A percentile compares a stretch with the other conserved stretches of the same genome.
Conservation (phyloP, 2,113 vertebrate species). For the Eublepharis macularius region DNA sequence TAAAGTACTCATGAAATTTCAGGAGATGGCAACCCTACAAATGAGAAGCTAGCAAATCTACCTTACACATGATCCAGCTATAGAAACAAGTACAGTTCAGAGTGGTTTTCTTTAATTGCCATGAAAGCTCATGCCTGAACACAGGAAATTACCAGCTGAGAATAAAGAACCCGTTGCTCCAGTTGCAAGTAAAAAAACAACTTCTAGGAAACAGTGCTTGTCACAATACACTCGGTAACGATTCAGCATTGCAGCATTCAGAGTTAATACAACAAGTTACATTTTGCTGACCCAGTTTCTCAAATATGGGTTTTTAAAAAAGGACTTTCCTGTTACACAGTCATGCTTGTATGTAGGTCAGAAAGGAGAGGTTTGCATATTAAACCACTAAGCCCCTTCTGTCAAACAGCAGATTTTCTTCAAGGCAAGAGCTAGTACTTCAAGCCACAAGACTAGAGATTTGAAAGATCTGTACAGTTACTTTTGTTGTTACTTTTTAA, state of each 20-base stretch:
- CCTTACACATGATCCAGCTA: not conserved
- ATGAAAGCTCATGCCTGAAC: not conserved
- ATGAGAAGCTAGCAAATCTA: not conserved
- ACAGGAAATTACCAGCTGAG: not conserved
- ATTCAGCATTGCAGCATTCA: not conserved
- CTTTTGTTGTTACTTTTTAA: not conserved
- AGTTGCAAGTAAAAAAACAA: not conserved
- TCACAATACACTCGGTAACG: not conserved
- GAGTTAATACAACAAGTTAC: not conserved
- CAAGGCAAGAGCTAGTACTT: not conserved
- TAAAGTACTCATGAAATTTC: not conserved
- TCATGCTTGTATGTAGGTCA: conserved; percentile 16
- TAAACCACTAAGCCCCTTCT: not conserved
- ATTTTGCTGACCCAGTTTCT: not conserved
- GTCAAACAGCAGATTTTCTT: not conserved
- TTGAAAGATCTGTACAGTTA: not conserved
- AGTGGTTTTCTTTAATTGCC: not conserved
- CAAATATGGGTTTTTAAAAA: not conserved
- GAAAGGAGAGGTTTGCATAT: not conserved
- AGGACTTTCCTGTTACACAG: not conserved
- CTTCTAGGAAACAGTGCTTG: not conserved
- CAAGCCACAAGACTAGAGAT: not conserved
- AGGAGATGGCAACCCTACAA: not conserved
- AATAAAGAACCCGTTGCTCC: not conserved
- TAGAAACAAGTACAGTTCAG: not conserved